Evolutionary conservation across 1,140 invertebrate species (phyloP), one percentile per base, ranked within the genome.

Genomic region (Theocolax elegans): DNA sequence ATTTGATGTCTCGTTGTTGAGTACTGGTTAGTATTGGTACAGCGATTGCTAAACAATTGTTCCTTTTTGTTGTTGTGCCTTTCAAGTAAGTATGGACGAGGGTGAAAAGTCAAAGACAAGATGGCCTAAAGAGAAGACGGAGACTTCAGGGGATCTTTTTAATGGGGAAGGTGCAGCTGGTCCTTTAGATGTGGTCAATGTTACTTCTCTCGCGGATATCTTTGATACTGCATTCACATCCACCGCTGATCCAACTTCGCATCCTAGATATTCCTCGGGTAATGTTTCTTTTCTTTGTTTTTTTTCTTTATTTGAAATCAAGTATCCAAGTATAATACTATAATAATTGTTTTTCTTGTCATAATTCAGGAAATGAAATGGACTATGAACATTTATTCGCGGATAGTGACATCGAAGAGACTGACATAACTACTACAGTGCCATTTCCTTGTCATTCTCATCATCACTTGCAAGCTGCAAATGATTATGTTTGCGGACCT

Each of bases 181-280:
- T 15, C 80, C 83, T 29, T 77, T 86, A 53, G 86, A 86, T 58
- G 79, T 78, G 13, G 83, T 86, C 15, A 87, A 86, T 29, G 83
- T 86, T 17, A 87, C 86, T 44, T 87, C 86, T 9, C 75, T 88
- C 62, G 87, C 83, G 53, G 86, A 88, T 78, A 88, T 88, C 74
- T 85, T 88, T 76, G 86, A 88, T 75, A 88, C 87, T 54, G 87
- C 87, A 63, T 88, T 87, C 76, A 82, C 86, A 31, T 88, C 87
- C 27, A 87, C 85, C n/a, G 86, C 85, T 44, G 86, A 88, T 79
- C 82, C 81, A 54, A 74, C 83, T 53, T 80, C 85, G 1, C 81
- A 85, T 76, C 75, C 78, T 48, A 79, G 84, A 65, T 87, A 81
- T 79, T 73, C 80, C 71, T 73, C 83, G 76, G 84, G 86, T 87